Conservation (phyloP, 2,888 invertebrate species). For the Choristoneura rosaceana region DNA sequence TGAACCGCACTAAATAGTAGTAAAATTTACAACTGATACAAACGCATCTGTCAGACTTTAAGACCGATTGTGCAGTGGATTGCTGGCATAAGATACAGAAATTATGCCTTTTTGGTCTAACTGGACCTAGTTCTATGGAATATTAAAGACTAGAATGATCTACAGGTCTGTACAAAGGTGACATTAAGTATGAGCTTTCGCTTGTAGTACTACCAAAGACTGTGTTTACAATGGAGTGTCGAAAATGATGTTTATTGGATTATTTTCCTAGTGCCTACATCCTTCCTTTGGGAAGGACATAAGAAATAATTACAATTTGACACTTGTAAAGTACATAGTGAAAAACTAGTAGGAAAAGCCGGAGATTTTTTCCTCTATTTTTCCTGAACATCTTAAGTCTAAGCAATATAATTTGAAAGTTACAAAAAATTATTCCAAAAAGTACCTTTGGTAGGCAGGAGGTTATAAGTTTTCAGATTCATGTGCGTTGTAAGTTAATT, state of each 20-base stretch:
- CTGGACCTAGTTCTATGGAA: conserved; percentile 26
- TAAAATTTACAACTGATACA: conserved; percentile 51
- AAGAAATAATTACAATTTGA: too few species aligned
- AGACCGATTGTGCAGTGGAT: conserved; percentile 48
- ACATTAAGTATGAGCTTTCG: conserved; percentile 3
- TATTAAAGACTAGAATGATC: conserved; percentile 12
- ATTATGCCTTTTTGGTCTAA: conserved; percentile 42
- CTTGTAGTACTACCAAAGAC: neutral
- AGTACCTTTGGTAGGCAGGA: too few species aligned
- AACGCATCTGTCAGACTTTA: conserved; percentile 50
- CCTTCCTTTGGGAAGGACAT: too few species aligned
- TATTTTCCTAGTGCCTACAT: too few species aligned
- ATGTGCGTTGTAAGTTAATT: too few species aligned
- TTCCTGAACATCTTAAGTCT: too few species aligned
- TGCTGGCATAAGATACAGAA: conserved; percentile 42
- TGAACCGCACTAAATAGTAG: conserved; percentile 39
- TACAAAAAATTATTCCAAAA: too few species aligned
- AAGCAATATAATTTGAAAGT: too few species aligned
- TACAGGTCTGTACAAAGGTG: conserved; percentile 8
- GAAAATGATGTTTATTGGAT: neutral
- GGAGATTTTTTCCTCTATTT: too few species aligned
- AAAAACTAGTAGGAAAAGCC: too few species aligned
- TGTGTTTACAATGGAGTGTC: neutral
- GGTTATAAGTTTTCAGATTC: too few species aligned
- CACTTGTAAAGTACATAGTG: too few species aligned